phyloP scores from a whole-genome alignment of 2,888 invertebrate species.

The Hymenopus coronatus region DNA sequence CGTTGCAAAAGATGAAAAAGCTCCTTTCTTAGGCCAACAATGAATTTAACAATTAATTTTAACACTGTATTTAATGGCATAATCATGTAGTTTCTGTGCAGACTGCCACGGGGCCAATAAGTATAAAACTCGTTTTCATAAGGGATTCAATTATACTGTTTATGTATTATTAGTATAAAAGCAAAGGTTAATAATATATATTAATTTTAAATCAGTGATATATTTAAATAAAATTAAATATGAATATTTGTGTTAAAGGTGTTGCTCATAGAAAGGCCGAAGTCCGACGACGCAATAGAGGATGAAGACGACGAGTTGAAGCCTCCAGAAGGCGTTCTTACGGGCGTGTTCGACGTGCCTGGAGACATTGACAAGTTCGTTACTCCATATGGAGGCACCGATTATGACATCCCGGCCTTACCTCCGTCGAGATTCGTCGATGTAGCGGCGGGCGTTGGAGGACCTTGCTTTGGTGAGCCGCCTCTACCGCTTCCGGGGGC shows the following conservation, averaged over 20 bases:
- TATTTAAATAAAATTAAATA: too few relatives aligned
- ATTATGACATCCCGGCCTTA: slow-evolving; percentile 67
- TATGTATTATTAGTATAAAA: too few relatives aligned
- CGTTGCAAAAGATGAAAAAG: too few relatives aligned
- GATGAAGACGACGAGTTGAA: slow-evolving; percentile 49
- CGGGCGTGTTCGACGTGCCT: slow-evolving; percentile 66
- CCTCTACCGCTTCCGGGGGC: slow-evolving; percentile 70
- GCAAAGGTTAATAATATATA: too few relatives aligned
- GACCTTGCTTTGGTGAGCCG: slow-evolving; percentile 61
- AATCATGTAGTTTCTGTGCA: too few relatives aligned
- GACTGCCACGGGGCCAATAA: too few relatives aligned
- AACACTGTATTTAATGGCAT: too few relatives aligned
- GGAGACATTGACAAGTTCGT: slow-evolving; percentile 63
- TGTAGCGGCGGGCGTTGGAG: slow-evolving; percentile 30
- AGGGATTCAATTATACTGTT: too few relatives aligned
- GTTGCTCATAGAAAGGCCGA: slow-evolving; percentile 84
- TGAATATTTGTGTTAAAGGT: slow-evolving; percentile 68
- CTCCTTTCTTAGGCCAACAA: too few relatives aligned
- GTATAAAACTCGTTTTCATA: too few relatives aligned
- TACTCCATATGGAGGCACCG: slow-evolving; percentile 56
- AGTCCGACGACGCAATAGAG: slow-evolving; percentile 59
- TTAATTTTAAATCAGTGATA: too few relatives aligned
- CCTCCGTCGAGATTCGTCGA: slow-evolving; percentile 41
- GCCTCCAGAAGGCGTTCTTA: slow-evolving; percentile 64
- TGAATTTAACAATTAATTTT: too few relatives aligned